Evolutionary conservation across 2,888 invertebrate genomes (phyloP), one percentile per base, ranked within the genome.

Genomic region (Dicranocentrus wangi): DNA sequence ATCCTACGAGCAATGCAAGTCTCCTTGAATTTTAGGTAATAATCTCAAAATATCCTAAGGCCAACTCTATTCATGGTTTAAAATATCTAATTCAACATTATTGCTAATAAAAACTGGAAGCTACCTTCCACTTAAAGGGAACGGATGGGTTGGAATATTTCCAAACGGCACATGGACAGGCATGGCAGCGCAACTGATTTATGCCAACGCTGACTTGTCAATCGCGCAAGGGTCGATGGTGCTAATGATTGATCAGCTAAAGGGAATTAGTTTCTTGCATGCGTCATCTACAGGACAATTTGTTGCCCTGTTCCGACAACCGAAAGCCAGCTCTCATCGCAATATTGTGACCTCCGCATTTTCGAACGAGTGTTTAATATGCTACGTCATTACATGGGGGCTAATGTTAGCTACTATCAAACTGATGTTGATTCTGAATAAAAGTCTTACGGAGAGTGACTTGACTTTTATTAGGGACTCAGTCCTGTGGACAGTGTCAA

Each of bases 271-370:
- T 23, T 83, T 83, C 47, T 60, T 83, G 2, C 80, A 72, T 15
- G 39, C 71, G n/a, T 43, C 77, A 5, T 25, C 76, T 8, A 10
- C 51, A 15, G 70, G 75, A 0, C 42, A 55, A 25, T 42, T 83
- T 15, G 66, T 73, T 15, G 83, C 83, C 1, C 39, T 78, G 19
- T 83, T 83, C 60, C 47, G 61, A 2, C 83, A 83, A 55, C 83
- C 83, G 13, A 21, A 19, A 5, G 58, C 58, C 15, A 60, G 27
- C 15, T 53, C 65, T 1, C 55, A 17, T 21, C 1, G 13, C 1
- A 25, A 73, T 53, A 15, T 83, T 39, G 10, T 75, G 13, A 32
- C 68, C 13, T 60, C 71, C 2, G 72, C 60, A 1, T 73, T 83
- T 21, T 28, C 68, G 5, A 32, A 47, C 1, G 2, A 42, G 23